Base-by-base conservation (phyloP, 2,888 invertebrate species). In the Drosophila tanythrix region DNA sequence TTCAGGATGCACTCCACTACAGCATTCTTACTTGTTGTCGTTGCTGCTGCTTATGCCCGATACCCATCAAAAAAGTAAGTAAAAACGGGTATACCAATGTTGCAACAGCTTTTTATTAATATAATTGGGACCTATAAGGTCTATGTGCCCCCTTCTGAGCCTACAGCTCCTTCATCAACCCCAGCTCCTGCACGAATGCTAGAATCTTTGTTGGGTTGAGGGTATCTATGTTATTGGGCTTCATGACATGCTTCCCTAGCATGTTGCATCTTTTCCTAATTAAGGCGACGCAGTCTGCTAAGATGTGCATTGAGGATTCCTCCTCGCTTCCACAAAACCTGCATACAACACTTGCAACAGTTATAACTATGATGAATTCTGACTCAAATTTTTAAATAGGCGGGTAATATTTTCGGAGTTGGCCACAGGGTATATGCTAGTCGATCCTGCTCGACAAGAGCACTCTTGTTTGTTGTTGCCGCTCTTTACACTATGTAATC, bases 381-480 rank as follows among this genome's bases (percentile, higher is more conserved):
- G 8, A 21, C 21, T 13, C 1, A 21, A 13, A 46, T 21, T 21
- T 3, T 1, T 13, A 21, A 13, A 7, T 4, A n/a, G 40, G 10
- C 15, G 36, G 18, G 38, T 10, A 38, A 18, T 38, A 38, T n/a
- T n/a, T 21, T 51, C 10, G 10, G n/a, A 31, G 21, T 31, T 52
- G n/a, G 1, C 21, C 33, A 53, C 53, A 53, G 15, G 53, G 36
- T 27, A 55, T 55, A 6, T 27, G 1, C 5, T 18, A 27, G 55
- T 38, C 18, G n/a, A 1, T 6, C 38, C 13, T n/a, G 18, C 55
- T n/a, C 3, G 27, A 38, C n/a, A 11, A 38, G 36, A 36, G 35
- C 53, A 27, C 25, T 55, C 15, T 27, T 10, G 13, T 48, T 7
- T 65, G 57, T 25, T 67, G 35, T 48, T 72, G 56, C 60, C 68